These are phyloP conservation scores for Petrosia ficiformis DNA, from an alignment of 37 sponge, comb jelly and placozoan genomes.

Conservation along the genomic window DNA sequence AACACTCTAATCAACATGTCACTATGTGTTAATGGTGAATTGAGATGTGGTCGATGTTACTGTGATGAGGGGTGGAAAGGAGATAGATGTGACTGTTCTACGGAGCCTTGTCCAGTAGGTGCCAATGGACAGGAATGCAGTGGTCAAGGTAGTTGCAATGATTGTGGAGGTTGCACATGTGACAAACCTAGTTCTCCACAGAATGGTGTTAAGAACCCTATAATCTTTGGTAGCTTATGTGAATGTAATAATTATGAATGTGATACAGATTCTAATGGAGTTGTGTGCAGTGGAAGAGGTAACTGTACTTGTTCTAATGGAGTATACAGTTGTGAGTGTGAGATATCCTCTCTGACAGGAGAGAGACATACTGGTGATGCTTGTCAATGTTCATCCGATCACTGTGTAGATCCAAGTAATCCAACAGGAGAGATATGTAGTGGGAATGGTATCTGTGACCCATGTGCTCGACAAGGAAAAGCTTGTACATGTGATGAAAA, in stretches of 20 bases:
- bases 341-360: neutral
- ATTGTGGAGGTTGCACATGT: neutral
- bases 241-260: conserved; percentile 8
- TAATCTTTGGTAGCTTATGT: neutral
- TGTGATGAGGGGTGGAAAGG: conserved; percentile 30
- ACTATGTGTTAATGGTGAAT: conserved; percentile 3
- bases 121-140: conserved; percentile 1
- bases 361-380: neutral
- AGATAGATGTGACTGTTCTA: neutral
- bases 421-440: neutral
- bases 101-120: neutral
- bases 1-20: neutral
- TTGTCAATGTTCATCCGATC: conserved; percentile 1
- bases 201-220: neutral
- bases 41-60: conserved; percentile 34
- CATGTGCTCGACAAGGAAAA: neutral
- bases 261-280: neutral
- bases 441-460: conserved; percentile 2
- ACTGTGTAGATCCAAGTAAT: neutral
- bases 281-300: neutral
- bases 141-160: neutral
- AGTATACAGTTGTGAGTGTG: neutral
- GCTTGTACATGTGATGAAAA: neutral
- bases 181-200: neutral
- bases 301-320: conserved; percentile 13